Base-by-base conservation (phyloP, 2,888 invertebrate species). In the Abrostola tripartita region DNA sequence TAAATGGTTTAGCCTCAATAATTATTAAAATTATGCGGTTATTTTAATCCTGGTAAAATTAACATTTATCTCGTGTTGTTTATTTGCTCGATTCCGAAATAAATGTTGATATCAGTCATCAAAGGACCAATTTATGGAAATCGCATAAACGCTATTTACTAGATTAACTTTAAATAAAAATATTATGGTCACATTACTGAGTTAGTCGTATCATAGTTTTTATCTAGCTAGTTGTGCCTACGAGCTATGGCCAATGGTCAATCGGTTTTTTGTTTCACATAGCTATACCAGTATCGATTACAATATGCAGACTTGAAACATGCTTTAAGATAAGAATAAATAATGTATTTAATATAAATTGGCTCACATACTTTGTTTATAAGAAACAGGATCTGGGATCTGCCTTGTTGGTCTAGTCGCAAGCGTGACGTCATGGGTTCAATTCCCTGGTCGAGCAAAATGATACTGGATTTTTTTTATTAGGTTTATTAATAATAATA, bases 201-300 rank as follows among this genome's bases (percentile, higher is more conserved):
- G 55, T 85, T 84, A 84, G 74, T 83, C 81, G 83, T 82, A 78
- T 83, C 71, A 81, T 76, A 78, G 78, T 86, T 90, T 90, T 89
- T 89, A 83, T 84, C 79, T 71, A 77, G 72, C 71, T 74, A 79
- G 68, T 59, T 76, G 68, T 83, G 79, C 87, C 86, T 87, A 86
- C 88, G 83, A 63, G 58, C 69, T 66, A 76, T 76, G 79, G 79
- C 73, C 81, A 81, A 65, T 85, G 85, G 83, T 83, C 79, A 82
- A 77, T 83, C 76, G 60, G 73, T 81, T 84, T 87, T 85, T 85
- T 81, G 67, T 74, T 65, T 61, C 52, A 24, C 44, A n/a, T 41
- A 38, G 36, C 38, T 47, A 24, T 44, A 49, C 49, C 52, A 47
- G 54, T 65, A 72, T 72, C 61, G 49, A n/a, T 70, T 61, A 75